phyloP scores from a whole-genome alignment of 2,797 vertebrate species.

The Pachyuromys duprasi region DNA sequence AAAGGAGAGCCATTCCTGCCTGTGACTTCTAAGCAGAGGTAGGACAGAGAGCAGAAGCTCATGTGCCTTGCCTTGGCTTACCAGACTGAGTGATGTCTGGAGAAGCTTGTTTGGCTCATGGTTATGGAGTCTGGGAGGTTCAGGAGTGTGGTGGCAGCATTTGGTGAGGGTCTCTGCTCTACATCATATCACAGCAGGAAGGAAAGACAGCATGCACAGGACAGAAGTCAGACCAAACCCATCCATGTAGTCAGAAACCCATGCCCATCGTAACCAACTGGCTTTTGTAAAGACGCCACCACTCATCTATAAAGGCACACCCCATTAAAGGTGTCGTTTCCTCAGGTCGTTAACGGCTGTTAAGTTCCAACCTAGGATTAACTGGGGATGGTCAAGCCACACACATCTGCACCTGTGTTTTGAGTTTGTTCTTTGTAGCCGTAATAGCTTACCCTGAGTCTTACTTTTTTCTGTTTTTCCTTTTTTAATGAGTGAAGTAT shows the following conservation, averaged over 20 bases:
- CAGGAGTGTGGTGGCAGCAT: too few relatives aligned
- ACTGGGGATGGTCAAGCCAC: background rate
- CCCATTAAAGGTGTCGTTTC: background rate
- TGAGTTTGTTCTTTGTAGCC: background rate
- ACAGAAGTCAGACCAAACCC: background rate
- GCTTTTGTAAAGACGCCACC: background rate
- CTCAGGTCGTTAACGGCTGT: background rate
- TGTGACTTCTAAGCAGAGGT: background rate
- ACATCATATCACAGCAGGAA: background rate
- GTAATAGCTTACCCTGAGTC: background rate
- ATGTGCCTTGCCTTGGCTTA: background rate
- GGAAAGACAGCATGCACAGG: background rate
- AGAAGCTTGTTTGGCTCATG: background rate
- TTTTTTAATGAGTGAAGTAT: slow-evolving; percentile 9
- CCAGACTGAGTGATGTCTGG: background rate
- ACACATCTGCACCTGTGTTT: background rate
- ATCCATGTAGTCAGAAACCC: background rate
- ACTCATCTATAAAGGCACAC: background rate
- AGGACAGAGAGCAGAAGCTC: background rate
- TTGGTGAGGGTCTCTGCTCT: background rate
- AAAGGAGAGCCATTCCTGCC: background rate
- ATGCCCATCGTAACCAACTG: background rate
- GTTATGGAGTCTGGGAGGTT: background rate
- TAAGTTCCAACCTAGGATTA: background rate
- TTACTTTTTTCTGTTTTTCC: background rate